Conservation (phyloP, 2,888 invertebrate species). For the Malachius bipustulatus region DNA sequence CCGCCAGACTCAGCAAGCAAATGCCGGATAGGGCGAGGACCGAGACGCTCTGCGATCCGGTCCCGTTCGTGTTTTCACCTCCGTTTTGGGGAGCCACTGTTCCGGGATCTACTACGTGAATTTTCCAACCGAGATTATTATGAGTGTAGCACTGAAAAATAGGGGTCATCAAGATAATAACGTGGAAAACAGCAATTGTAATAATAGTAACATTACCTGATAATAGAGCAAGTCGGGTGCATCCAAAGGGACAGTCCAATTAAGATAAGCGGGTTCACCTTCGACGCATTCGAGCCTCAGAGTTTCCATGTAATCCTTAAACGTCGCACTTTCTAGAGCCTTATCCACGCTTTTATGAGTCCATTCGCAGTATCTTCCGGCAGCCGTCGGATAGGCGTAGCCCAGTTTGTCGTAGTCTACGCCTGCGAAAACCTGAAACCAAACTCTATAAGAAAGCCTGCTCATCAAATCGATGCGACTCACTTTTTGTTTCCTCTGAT, state of each 20-base stretch:
- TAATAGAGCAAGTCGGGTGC: slow-evolving; percentile 80
- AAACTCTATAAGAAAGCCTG: neutral
- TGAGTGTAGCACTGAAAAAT: slow-evolving; percentile 80
- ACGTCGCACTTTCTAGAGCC: slow-evolving; percentile 57
- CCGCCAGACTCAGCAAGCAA: neutral
- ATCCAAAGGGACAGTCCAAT: slow-evolving; percentile 77
- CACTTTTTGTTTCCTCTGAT: slow-evolving; percentile 50
- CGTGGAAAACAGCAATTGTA: no score
- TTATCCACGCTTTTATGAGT: slow-evolving; percentile 66
- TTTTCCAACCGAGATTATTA: slow-evolving; percentile 86
- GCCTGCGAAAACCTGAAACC: slow-evolving; percentile 54
- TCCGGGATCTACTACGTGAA: slow-evolving; percentile 70
- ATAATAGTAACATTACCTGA: slow-evolving; percentile 52
- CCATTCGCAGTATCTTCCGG: slow-evolving; percentile 82
- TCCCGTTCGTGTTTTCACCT: slow-evolving; percentile 18
- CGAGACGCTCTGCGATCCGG: neutral
- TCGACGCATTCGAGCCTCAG: slow-evolving; percentile 62
- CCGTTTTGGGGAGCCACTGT: slow-evolving; percentile 33
- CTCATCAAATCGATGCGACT: neutral
- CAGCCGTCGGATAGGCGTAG: slow-evolving; percentile 68
- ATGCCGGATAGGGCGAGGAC: neutral
- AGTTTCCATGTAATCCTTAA: slow-evolving; percentile 66
- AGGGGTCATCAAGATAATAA: slow-evolving; percentile 11
- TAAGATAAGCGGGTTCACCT: slow-evolving; percentile 63
- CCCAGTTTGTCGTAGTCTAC: slow-evolving; percentile 64